Base-by-base conservation (phyloP, 2,797 vertebrate species). In the Ispidina lecontei region DNA sequence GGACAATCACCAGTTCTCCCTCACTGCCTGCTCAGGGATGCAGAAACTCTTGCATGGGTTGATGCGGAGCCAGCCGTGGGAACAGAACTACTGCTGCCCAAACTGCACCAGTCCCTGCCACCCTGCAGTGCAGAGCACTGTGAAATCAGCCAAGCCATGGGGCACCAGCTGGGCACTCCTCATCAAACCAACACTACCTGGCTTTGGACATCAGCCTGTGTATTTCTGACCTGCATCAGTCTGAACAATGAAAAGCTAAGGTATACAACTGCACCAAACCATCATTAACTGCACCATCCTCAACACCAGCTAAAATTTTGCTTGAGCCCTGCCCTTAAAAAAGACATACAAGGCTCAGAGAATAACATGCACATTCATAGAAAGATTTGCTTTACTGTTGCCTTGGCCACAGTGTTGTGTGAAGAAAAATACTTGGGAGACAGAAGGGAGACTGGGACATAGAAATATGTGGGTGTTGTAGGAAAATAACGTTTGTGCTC, bases 401-500 rank as follows among this genome's bases (percentile, higher is more conserved):
- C 79, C 92, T 95, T 94, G 89, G 84, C 87, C 91, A 89, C 87
- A 11, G 67, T 72, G 75, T 92, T 68, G 64, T 78, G 74, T 72
- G 85, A 91, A 86, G 73, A 75, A 88, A 95, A 94, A 88, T 86
- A 65, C 28, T 59, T 44, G 29, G 68, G 65, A 89, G 39, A 59
- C 2, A 4, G 31, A 67, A 12, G 2, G 9, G 55, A 41, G 31
- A 60, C 4, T 72, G 79, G 79, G 65, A 39, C 51, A 74, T 43
- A 85, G 63, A 92, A 95, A 89, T 89, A 43, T 58, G 78, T 75
- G 79, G 65, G 33, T 84, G 44, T 71, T 84, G 59, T 60, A 93
- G 52, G 67, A 81, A 95, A 89, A 83, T 86, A 28, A 29, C 1
- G 0, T 87, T 92, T 85, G 62, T 81, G 70, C 49, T 35, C 14